phyloP scores from a whole-genome alignment of 2,888 invertebrate genomes.

The Phrixothrix hirtus region DNA sequence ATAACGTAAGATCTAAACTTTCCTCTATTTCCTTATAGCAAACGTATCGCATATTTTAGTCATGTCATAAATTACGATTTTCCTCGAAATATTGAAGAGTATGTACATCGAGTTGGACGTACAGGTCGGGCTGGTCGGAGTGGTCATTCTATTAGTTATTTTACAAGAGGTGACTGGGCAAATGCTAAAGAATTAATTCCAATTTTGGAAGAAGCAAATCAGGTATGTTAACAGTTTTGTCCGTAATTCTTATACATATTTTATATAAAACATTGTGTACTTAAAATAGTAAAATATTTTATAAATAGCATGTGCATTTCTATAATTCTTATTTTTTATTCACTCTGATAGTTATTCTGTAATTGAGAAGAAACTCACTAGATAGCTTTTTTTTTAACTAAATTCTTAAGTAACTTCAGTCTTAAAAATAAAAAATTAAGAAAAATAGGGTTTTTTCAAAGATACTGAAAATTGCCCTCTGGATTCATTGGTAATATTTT shows the following conservation, averaged over 20 bases:
- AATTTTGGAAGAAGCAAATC: conserved; percentile 85
- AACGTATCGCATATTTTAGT: no score
- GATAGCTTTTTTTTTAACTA: no score
- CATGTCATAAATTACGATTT: conserved; percentile 93
- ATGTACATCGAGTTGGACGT: conserved; percentile 93
- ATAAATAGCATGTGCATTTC: background rate
- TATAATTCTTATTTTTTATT: background rate
- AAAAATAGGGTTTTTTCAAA: no score
- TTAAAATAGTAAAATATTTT: background rate
- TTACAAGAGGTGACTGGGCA: conserved; percentile 81
- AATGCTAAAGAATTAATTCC: conserved; percentile 80
- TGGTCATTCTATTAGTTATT: conserved; percentile 81
- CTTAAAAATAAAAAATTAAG: no score
- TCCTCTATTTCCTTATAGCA: no score
- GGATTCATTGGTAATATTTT: no score
- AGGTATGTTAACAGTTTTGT: conserved; percentile 53
- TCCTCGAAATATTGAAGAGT: conserved; percentile 92
- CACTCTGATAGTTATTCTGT: no score
- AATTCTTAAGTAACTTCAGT: no score
- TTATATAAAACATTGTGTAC: background rate
- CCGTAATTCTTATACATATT: background rate
- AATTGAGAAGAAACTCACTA: no score
- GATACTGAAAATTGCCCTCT: no score
- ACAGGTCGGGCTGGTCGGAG: conserved; percentile 90
- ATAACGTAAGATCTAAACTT: conserved; percentile 72